These are phyloP conservation scores for Hybos culiciformis DNA, from an alignment of 2,888 invertebrate genomes.

Conservation along the genomic window DNA sequence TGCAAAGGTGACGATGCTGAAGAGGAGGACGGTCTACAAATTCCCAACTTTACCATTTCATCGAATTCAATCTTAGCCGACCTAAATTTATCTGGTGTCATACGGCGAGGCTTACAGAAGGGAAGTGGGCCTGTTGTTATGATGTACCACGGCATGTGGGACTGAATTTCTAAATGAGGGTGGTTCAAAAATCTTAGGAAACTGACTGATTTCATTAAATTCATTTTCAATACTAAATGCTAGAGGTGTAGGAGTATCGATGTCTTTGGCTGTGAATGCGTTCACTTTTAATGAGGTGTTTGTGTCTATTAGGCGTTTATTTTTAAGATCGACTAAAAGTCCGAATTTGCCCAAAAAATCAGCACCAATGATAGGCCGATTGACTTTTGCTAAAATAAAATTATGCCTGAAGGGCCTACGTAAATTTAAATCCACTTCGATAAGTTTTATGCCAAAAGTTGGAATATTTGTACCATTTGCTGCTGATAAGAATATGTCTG, in stretches of 20 bases:
- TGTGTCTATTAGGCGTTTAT: not conserved
- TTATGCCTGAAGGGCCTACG: conserved; percentile 3
- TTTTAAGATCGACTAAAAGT: not conserved
- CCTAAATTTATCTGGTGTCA: conserved; percentile 10
- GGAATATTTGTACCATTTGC: conserved; percentile 1
- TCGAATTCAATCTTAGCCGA: conserved; percentile 12
- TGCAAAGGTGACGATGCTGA: not conserved
- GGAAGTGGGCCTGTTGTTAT: conserved; percentile 14
- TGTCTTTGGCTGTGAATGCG: not conserved
- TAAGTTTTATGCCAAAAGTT: conserved; percentile 2
- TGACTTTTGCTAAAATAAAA: conserved; percentile 1
- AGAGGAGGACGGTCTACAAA: not conserved
- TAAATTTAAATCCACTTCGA: conserved; percentile 3
- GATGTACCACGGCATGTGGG: conserved; percentile 6
- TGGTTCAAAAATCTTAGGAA: not conserved
- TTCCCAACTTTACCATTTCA: not conserved
- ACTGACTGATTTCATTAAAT: not conserved
- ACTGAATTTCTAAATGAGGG: not conserved
- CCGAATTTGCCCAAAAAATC: conserved; percentile 1
- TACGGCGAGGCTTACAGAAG: conserved; percentile 8
- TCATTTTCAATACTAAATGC: not conserved
- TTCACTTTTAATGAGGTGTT: not conserved
- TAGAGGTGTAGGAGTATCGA: not conserved
- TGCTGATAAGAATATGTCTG: not conserved
- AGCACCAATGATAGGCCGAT: conserved; percentile 1